Conservation (phyloP, 1,140 invertebrate genomes). For the Magallana ariakensis region DNA sequence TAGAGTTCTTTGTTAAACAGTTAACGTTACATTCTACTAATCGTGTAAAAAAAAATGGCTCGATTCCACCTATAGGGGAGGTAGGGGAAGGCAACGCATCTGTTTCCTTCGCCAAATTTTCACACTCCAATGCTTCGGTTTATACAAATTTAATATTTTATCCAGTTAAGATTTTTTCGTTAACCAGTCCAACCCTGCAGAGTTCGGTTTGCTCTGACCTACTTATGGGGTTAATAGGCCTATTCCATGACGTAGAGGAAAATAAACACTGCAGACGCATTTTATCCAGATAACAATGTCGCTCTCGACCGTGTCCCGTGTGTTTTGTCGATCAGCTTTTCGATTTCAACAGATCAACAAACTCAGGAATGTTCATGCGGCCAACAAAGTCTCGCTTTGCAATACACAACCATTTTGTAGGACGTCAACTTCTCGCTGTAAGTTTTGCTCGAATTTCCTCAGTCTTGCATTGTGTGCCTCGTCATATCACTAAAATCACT, state of each 20-base stretch:
- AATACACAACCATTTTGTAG: not conserved
- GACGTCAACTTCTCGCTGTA: not conserved
- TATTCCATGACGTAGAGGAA: not conserved
- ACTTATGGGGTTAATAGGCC: not conserved
- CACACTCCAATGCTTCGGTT: too few species aligned
- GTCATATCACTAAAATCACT: too few species aligned
- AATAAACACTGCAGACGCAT: constrained; percentile 29
- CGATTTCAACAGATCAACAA: not conserved
- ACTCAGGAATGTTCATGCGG: not conserved
- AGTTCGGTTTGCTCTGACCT: too few species aligned
- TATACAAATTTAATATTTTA: too few species aligned
- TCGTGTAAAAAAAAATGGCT: too few species aligned
- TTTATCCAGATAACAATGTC: not conserved
- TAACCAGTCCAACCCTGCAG: too few species aligned
- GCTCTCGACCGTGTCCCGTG: not conserved
- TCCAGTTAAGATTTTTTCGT: too few species aligned
- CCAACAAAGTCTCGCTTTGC: not conserved
- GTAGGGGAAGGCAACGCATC: too few species aligned
- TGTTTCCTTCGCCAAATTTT: too few species aligned
- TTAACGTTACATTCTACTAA: too few species aligned
- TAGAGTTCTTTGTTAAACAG: too few species aligned
- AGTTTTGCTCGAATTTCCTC: constrained; percentile 18
- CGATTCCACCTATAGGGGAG: too few species aligned
- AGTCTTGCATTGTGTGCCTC: not conserved
- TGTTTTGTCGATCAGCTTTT: constrained; percentile 13